Conservation (phyloP, 2,113 vertebrate genomes). For the Cacatua alba region DNA sequence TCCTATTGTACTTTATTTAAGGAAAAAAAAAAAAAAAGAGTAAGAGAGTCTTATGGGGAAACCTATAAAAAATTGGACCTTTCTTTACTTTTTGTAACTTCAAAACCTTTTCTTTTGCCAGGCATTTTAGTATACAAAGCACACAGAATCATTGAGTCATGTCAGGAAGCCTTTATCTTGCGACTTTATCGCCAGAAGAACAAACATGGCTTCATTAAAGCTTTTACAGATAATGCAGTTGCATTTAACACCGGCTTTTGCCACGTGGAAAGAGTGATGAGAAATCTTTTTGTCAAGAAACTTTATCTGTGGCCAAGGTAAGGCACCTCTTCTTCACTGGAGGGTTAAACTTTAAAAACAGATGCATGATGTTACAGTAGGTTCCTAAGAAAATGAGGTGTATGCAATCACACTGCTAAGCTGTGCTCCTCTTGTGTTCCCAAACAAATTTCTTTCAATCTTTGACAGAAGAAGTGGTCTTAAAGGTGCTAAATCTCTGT, state of each 20-base stretch:
- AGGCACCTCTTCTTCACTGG: not conserved
- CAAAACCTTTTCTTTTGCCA: slow-evolving; percentile 43
- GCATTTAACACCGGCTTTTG: slow-evolving; percentile 94
- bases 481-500: not conserved
- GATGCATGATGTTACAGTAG: not conserved
- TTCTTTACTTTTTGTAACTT: not conserved
- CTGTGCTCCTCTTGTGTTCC: not conserved
- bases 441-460: not conserved
- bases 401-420: not conserved
- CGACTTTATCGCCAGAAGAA: slow-evolving; percentile 97
- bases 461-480: not conserved
- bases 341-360: not conserved
- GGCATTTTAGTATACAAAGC: slow-evolving; percentile 74
- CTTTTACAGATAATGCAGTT: slow-evolving; percentile 94
- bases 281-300: slow-evolving; percentile 95
- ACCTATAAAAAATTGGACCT: not conserved
- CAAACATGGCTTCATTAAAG: slow-evolving; percentile 96
- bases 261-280: slow-evolving; percentile 96
- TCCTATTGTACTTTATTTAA: not conserved
- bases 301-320: slow-evolving; percentile 97
- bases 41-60: not conserved
- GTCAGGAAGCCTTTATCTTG: slow-evolving; percentile 96
- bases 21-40: not conserved
- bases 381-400: not conserved
- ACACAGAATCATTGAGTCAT: slow-evolving; percentile 90